phyloP scores from a whole-genome alignment of 2,888 invertebrate genomes.

The Vanessa cardui region DNA sequence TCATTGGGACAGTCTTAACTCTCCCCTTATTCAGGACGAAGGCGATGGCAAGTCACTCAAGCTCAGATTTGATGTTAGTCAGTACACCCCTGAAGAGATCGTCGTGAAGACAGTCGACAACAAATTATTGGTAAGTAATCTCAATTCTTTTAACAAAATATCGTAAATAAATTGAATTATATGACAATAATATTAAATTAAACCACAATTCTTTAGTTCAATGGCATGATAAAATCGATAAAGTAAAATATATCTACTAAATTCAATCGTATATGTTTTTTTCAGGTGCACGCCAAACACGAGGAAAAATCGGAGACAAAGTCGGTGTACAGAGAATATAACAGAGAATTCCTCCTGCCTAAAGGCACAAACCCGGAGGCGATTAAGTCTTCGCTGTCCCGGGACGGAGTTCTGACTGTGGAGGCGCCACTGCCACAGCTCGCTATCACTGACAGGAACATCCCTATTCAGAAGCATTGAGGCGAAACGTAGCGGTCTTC shows the following conservation, averaged over 20 bases:
- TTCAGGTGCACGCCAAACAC: slow-evolving; percentile 98
- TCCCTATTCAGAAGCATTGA: slow-evolving; percentile 88
- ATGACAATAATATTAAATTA: no score
- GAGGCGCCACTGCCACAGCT: slow-evolving; percentile 97
- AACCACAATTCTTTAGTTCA: not conserved
- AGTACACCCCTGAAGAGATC: slow-evolving; percentile 98
- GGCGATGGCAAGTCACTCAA: slow-evolving; percentile 97
- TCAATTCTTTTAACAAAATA: not conserved
- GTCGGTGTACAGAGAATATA: slow-evolving; percentile 98
- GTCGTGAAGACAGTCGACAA: slow-evolving; percentile 99
- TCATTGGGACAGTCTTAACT: slow-evolving; percentile 94
- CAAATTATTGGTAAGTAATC: slow-evolving; percentile 91
- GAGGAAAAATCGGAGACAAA: slow-evolving; percentile 98
- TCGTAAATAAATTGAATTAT: no score
- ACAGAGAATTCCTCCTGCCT: slow-evolving; percentile 97
- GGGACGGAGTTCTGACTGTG: slow-evolving; percentile 97
- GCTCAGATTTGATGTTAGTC: slow-evolving; percentile 97
- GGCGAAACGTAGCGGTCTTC: slow-evolving; percentile 53
- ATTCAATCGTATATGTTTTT: slow-evolving; percentile 39
- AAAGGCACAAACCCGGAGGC: slow-evolving; percentile 98
- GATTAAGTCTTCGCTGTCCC: slow-evolving; percentile 97
- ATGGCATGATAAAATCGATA: not conserved
- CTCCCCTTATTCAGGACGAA: slow-evolving; percentile 96
- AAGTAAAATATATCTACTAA: no score
- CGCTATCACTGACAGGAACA: slow-evolving; percentile 90